Evolutionary conservation across 2,888 invertebrate genomes (phyloP).

Genomic region (Deladenus siricidicola): DNA sequence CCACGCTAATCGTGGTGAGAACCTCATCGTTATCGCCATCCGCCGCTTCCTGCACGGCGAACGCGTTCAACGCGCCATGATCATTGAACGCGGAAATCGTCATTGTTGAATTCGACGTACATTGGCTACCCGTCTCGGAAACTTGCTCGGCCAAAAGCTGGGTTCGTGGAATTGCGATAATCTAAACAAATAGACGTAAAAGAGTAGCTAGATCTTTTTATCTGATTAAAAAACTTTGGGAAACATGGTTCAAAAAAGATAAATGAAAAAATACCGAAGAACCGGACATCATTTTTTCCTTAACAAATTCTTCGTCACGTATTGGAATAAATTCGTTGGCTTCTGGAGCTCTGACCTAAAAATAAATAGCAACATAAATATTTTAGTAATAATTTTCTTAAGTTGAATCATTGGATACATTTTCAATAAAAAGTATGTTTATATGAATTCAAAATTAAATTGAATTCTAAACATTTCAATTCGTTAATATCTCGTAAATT

Average conservation of each 20-base stretch:
- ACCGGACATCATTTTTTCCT: not conserved
- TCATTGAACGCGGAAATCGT: not conserved
- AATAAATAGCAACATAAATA: too few relatives aligned
- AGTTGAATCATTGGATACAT: too few relatives aligned
- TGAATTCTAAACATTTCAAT: too few relatives aligned
- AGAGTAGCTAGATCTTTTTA: too few relatives aligned
- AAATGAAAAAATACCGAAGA: not conserved
- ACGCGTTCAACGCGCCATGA: not conserved
- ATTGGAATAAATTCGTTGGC: too few relatives aligned
- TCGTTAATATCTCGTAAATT: too few relatives aligned
- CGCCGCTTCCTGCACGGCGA: not conserved
- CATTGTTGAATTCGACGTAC: not conserved
- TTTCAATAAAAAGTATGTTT: too few relatives aligned
- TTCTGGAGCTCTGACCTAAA: too few relatives aligned
- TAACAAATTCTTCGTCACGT: not conserved
- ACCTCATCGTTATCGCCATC: slow-evolving; percentile 2
- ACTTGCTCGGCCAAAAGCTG: not conserved
- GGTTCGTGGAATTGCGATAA: not conserved
- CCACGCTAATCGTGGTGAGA: not conserved
- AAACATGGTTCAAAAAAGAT: not conserved
- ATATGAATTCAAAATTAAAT: too few relatives aligned
- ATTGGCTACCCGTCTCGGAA: not conserved
- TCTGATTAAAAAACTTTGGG: not conserved
- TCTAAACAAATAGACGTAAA: not conserved
- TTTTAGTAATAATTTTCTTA: too few relatives aligned